A percentile compares a stretch with the other conserved stretches of the same genome.
phyloP scores from a whole-genome alignment of 2,113 vertebrate species.

The Daboia siamensis region DNA sequence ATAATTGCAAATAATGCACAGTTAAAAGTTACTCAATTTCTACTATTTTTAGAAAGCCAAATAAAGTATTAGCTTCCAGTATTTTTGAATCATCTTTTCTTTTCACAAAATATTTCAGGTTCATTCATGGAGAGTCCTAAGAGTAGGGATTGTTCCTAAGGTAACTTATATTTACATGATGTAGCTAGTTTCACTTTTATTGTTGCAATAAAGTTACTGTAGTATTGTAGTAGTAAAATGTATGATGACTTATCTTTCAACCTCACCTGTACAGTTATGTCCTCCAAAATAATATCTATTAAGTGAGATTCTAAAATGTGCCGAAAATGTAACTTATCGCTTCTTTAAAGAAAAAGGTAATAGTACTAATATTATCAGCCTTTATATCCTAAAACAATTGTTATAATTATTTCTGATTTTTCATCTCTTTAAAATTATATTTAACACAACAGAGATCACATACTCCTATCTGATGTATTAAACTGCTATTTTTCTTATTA shows the following conservation, averaged over 20 bases:
- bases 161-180: neutral
- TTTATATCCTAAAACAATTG: conserved; percentile 55
- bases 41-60: conserved; percentile 34
- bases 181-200: neutral
- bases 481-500: conserved; percentile 36
- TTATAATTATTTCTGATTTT: conserved; percentile 45
- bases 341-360: conserved; percentile 45
- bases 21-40: conserved; percentile 55
- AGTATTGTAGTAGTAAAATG: neutral
- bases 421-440: neutral
- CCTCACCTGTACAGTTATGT: conserved; percentile 10
- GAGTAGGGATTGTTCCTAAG: neutral
- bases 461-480: conserved; percentile 15
- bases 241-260: neutral
- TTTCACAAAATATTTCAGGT: conserved; percentile 47
- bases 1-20: conserved; percentile 41
- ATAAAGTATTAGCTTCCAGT: conserved; percentile 39
- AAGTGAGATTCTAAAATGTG: conserved; percentile 30
- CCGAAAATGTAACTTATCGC: conserved; percentile 4
- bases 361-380: conserved; percentile 37
- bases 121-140: neutral
- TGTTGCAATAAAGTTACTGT: conserved; percentile 11
- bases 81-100: conserved; percentile 37
- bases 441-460: neutral
- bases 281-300: neutral